Base-by-base conservation (phyloP, 2,797 vertebrate species). In the Moxostoma hubbsi region DNA sequence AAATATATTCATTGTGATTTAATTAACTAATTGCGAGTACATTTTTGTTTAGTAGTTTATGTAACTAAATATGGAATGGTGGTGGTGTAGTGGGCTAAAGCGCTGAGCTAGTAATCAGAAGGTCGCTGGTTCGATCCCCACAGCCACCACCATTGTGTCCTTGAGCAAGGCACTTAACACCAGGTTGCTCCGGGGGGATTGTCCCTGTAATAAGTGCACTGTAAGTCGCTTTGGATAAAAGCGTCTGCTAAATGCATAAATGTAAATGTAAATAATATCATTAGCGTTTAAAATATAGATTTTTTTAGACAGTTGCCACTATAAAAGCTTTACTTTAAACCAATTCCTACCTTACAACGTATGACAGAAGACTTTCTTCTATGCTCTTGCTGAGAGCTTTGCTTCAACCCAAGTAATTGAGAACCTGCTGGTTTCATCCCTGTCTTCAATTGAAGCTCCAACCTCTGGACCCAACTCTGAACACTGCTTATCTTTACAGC, bases 401-500 rank as follows among this genome's bases (percentile, higher is more conserved):
- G 24, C 61, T 54, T 7, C 16, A 24, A 55, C 64, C 36, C 46
- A 70, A 80, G 62, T 82, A 77, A 64, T 24, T 45, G 62, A 69
- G 53, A 51, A 64, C 61, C n/a, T 10, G 73, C 46, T 63, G 16
- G 51, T 45, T 6, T 62, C 49, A 7, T 7, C 46, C 53, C 78
- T 16, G 45, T 82, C 70, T 77, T 80, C 71, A 82, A n/a, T 66
- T n/a, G 53, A 11, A 45, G 47, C 77, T 16, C 13, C 80, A 84
- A 81, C 85, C 83, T 81, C 76, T 82, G 84, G 81, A 83, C 80
- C 73, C 47, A 84, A 79, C 83, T 74, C 82, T 85, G 86, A 86
- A 75, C 82, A 5, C 64, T 1, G 72, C 65, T 87, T 87, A 87
- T 87, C 86, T 87, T 85, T 80, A 85, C 80, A 77, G 61, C 80